Conservation (phyloP, 2,888 invertebrate species). For the Aphidoletes aphidimyza region DNA sequence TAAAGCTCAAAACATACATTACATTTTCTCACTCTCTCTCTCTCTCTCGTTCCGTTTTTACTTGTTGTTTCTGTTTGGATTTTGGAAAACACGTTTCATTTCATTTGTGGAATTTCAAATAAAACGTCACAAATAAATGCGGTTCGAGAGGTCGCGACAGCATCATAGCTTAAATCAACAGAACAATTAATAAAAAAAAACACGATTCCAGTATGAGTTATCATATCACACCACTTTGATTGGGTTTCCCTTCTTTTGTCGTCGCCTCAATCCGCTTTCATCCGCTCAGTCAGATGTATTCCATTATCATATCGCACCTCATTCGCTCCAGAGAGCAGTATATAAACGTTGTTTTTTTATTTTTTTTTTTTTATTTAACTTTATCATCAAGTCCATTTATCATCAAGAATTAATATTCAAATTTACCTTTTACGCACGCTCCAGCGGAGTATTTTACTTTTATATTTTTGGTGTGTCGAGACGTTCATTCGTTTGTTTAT, state of each 20-base stretch:
- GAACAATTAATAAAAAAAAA: slow-evolving; percentile 18
- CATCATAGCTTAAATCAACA: slow-evolving; percentile 31
- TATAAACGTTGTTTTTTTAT: too few relatives aligned
- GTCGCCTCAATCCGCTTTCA: too few relatives aligned
- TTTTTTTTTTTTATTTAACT: background rate
- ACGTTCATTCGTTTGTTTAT: slow-evolving; percentile 4
- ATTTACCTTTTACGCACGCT: slow-evolving; percentile 52
- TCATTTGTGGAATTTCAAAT: too few relatives aligned
- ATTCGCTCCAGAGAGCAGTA: slow-evolving; percentile 22
- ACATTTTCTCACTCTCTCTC: too few relatives aligned
- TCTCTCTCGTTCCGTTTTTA: too few relatives aligned
- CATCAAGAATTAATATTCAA: slow-evolving; percentile 53
- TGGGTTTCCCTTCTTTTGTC: background rate
- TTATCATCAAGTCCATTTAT: slow-evolving; percentile 27
- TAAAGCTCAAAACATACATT: too few relatives aligned
- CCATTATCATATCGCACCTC: background rate
- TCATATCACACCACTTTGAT: background rate
- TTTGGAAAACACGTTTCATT: too few relatives aligned
- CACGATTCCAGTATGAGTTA: background rate
- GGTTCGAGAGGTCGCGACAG: background rate
- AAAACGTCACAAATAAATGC: background rate
- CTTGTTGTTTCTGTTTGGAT: too few relatives aligned
- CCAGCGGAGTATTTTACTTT: background rate
- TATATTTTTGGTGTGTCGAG: background rate
- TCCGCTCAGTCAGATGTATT: background rate